phyloP scores from a whole-genome alignment of 2,113 vertebrate genomes.

The Otis tarda region DNA sequence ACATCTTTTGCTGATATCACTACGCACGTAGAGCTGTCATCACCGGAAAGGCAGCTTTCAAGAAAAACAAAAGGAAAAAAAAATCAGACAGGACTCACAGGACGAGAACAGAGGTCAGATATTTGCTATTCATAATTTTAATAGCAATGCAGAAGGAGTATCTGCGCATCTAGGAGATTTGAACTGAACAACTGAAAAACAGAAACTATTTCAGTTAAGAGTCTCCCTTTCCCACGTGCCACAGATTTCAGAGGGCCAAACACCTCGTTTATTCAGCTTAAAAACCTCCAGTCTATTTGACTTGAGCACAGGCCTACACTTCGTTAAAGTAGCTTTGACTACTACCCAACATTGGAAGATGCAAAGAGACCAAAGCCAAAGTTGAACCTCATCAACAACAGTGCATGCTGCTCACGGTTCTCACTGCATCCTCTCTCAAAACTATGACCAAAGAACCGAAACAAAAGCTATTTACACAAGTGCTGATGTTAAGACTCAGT shows the following conservation, averaged over 20 bases:
- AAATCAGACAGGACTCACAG: background rate
- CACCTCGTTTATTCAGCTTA: background rate
- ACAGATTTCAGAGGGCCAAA: background rate
- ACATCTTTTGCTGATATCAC: slow-evolving; percentile 91
- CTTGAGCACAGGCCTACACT: background rate
- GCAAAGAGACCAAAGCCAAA: background rate
- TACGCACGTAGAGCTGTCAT: slow-evolving; percentile 88
- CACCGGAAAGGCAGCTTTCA: slow-evolving; percentile 88
- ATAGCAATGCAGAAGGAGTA: background rate
- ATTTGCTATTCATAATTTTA: background rate
- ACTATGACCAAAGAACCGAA: background rate
- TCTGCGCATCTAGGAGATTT: background rate
- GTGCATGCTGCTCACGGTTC: accelerated
- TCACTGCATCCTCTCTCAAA: background rate
- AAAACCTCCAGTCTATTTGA: background rate
- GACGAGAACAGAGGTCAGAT: background rate
- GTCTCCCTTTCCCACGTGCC: background rate
- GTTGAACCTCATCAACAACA: background rate
- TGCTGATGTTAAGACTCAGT: background rate
- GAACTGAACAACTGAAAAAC: background rate
- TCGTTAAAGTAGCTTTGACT: background rate
- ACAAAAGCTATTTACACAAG: background rate
- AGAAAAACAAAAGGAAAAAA: background rate
- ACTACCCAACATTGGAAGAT: background rate
- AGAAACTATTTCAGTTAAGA: background rate